Conservation (phyloP, 1,140 invertebrate genomes). For the Formica selysi region DNA sequence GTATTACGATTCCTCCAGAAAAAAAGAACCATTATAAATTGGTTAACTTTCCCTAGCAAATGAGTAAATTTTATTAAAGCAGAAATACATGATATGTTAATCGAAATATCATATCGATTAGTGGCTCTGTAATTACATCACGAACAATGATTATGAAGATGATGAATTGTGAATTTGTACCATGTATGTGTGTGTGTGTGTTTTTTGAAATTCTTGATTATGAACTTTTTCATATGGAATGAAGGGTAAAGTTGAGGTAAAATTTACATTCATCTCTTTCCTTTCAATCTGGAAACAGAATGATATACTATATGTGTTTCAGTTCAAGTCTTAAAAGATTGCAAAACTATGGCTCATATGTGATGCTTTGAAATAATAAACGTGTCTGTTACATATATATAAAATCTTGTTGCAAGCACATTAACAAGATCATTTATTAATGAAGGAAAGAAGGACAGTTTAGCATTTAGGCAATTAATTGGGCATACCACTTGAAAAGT, state of each 20-base stretch:
- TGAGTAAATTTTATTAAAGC: slow-evolving; percentile 17
- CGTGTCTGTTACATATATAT: slow-evolving; percentile 80
- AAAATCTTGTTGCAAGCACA: slow-evolving; percentile 68
- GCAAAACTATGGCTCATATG: slow-evolving; percentile 67
- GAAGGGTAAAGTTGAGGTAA: slow-evolving; percentile 57
- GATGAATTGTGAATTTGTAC: slow-evolving; percentile 33
- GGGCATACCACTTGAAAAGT: neutral
- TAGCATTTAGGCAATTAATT: slow-evolving; percentile 9
- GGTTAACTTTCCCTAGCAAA: slow-evolving; percentile 20
- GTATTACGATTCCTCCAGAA: slow-evolving; percentile 20
- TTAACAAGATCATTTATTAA: slow-evolving; percentile 21
- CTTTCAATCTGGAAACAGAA: slow-evolving; percentile 53
- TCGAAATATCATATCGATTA: slow-evolving; percentile 34
- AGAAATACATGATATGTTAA: slow-evolving; percentile 18
- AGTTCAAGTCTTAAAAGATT: slow-evolving; percentile 71
- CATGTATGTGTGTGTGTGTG: slow-evolving; percentile 38
- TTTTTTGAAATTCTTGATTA: slow-evolving; percentile 43
- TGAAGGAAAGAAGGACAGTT: neutral
- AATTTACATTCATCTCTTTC: slow-evolving; percentile 64
- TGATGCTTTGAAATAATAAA: slow-evolving; percentile 82
- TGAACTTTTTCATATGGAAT: slow-evolving; percentile 57
- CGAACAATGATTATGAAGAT: slow-evolving; percentile 19
- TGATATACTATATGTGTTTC: slow-evolving; percentile 64
- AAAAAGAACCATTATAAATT: neutral
- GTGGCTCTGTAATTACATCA: slow-evolving; percentile 12